Conservation (phyloP, 2,888 invertebrate species). For the Clitarchus hookeri region DNA sequence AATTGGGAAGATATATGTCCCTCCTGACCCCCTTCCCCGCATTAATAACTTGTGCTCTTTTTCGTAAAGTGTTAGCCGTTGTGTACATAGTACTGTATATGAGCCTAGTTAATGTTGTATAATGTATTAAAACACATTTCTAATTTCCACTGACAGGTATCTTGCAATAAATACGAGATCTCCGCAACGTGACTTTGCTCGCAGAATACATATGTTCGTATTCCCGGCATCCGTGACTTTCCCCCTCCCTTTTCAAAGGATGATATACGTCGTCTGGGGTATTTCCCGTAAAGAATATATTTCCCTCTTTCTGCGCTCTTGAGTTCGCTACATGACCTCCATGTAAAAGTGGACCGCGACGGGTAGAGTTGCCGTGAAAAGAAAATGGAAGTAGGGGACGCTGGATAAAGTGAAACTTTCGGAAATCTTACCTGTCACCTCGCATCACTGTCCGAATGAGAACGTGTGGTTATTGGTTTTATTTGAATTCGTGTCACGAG, state of each 20-base stretch:
- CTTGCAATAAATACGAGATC: too few species aligned
- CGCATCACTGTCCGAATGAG: background rate
- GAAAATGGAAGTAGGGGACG: background rate
- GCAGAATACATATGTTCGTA: background rate
- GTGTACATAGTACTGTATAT: too few species aligned
- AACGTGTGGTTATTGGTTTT: background rate
- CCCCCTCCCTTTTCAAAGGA: background rate
- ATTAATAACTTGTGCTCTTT: too few species aligned
- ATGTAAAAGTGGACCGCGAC: background rate
- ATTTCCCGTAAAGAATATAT: slow-evolving; percentile 2
- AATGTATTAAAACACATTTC: too few species aligned
- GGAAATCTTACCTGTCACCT: background rate
- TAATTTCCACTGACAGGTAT: too few species aligned
- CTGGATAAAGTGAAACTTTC: background rate
- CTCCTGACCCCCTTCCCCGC: too few species aligned
- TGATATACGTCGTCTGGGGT: slow-evolving; percentile 1
- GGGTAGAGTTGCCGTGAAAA: background rate
- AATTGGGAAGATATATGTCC: too few species aligned
- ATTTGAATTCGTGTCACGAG: background rate
- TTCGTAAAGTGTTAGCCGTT: too few species aligned
- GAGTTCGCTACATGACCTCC: background rate
- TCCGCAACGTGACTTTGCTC: too few species aligned
- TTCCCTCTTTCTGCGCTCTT: background rate
- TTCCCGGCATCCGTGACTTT: background rate
- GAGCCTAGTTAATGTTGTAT: too few species aligned